Evolutionary conservation across 1,140 invertebrate genomes (phyloP).

Genomic region (Panulirus ornatus): DNA sequence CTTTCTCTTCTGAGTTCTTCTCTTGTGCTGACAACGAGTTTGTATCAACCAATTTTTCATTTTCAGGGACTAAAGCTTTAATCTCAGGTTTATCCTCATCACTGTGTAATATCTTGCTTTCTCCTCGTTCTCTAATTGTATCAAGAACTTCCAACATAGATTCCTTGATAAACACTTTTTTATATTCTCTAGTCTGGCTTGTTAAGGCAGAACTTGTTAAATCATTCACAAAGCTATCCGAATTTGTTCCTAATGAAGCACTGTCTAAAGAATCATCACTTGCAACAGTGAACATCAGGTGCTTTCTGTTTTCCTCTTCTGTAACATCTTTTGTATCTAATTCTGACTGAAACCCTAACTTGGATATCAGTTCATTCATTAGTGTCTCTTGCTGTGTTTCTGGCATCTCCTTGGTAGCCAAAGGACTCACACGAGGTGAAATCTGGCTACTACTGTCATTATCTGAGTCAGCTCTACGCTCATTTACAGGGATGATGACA

Average conservation of each 20-base stretch:
- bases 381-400: background rate
- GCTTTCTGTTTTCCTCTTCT: background rate
- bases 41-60: background rate
- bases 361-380: background rate
- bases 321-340: background rate
- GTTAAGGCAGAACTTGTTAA: background rate
- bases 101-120: slow-evolving; percentile 35
- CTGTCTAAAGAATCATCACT: slow-evolving; percentile 27
- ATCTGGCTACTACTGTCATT: background rate
- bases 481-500: slow-evolving; percentile 72
- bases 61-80: background rate
- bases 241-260: background rate
- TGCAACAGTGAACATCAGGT: slow-evolving; percentile 25
- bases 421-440: background rate
- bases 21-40: background rate
- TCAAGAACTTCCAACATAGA: slow-evolving; percentile 22
- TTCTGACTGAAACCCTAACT: background rate
- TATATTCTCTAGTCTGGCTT: slow-evolving; percentile 4
- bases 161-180: slow-evolving; percentile 17
- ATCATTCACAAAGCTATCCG: background rate
- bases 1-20: background rate
- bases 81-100: slow-evolving; percentile 6
- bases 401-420: background rate
- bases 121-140: slow-evolving; percentile 39
- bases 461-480: slow-evolving; percentile 11